Percentiles rank a stretch among this genome's conserved stretches.
These are phyloP conservation scores for Homarus americanus DNA, from an alignment of 1,140 invertebrate genomes.

Conservation along the genomic window DNA sequence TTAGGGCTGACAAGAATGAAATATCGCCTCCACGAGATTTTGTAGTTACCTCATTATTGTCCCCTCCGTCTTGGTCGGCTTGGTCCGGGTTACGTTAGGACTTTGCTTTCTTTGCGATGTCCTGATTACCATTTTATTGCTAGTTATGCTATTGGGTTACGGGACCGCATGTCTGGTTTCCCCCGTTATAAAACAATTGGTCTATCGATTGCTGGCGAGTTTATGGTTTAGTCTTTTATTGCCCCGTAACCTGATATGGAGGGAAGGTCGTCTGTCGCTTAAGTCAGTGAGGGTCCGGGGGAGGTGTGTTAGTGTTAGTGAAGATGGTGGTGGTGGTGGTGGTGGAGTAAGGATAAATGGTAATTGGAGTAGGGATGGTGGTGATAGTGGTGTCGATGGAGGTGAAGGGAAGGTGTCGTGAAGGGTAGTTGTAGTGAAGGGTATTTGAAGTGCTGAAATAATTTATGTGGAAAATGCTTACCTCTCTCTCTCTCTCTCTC, in stretches of 20 bases:
- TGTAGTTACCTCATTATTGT: neutral
- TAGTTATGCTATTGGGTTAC: neutral
- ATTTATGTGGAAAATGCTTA: no score
- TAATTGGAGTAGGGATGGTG: no score
- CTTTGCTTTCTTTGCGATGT: neutral
- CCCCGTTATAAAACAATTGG: neutral
- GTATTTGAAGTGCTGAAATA: no score
- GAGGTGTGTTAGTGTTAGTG: no score
- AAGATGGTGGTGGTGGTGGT: no score
- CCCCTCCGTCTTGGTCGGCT: neutral
- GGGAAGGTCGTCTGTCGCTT: no score
- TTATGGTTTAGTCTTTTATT: neutral
- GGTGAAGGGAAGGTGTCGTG: no score
- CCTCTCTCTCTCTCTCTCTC: no score
- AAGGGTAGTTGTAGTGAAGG: no score
- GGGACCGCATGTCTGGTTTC: neutral
- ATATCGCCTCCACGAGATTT: neutral
- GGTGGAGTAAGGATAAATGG: no score
- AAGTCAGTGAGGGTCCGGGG: no score
- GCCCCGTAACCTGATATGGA: neutral
- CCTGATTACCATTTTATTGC: neutral
- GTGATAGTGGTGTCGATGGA: no score
- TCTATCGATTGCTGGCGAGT: neutral
- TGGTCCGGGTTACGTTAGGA: neutral
- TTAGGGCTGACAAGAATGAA: neutral